Conservation (phyloP, 2,113 vertebrate species). For the Coptodon rendalli region DNA sequence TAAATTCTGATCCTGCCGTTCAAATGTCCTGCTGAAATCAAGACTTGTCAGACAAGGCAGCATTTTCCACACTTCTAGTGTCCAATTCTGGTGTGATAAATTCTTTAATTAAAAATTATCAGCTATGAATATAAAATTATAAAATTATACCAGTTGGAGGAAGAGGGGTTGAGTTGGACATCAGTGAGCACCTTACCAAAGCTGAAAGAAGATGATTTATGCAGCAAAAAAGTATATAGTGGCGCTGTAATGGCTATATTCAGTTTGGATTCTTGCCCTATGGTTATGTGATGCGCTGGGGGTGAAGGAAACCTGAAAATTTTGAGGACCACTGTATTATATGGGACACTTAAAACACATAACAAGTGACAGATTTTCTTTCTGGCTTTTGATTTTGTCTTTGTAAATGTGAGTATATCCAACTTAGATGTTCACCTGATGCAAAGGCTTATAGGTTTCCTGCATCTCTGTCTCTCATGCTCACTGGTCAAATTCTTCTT, state of each 20-base stretch:
- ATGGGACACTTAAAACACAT: not conserved
- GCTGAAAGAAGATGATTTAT: rapidly evolving
- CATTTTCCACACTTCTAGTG: not conserved
- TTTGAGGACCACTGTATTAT: not conserved
- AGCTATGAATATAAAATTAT: not conserved
- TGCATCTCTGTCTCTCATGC: not conserved
- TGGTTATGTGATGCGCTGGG: not conserved
- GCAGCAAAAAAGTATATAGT: not conserved
- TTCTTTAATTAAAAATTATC: rapidly evolving
- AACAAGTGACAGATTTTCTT: not conserved
- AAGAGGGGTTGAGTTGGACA: not conserved
- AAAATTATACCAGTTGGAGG: not conserved
- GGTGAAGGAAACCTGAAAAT: rapidly evolving
- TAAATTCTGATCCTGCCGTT: not conserved
- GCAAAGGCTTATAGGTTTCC: not conserved
- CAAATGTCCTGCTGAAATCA: not conserved
- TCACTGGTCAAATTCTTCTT: not conserved
- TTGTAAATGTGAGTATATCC: not conserved
- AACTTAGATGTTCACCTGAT: not conserved
- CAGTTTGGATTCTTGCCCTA: not conserved
- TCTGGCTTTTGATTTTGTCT: not conserved
- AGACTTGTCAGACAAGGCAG: not conserved
- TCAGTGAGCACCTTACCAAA: not conserved
- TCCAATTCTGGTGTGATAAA: not conserved
- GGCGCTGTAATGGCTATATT: not conserved